Evolutionary conservation across 1,140 invertebrate genomes (phyloP), one percentile per base, ranked within the genome.

Genomic region (Drosophila burlai): DNA sequence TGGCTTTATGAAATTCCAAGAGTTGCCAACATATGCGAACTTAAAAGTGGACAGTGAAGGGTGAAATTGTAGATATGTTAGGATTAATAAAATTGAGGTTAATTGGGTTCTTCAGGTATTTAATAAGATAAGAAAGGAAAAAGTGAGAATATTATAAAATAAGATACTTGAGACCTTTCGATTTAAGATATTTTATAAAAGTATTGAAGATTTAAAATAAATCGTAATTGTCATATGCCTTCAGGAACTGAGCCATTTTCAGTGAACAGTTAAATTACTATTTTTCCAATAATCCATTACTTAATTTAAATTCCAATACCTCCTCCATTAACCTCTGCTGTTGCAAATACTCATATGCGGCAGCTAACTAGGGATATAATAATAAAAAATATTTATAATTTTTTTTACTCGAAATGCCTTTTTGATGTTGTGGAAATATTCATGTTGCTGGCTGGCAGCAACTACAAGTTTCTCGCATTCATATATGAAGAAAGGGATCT

Each of bases 401-500:
- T 18, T 69, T 77, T 54, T 69, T 69, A 79, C 81, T 89, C 18
- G 77, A 89, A 89, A 89, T 89, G 84, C 81, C 85, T 89, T 89
- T 86, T 90, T 90, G 83, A 89, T 87, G 81, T 72, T 84, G 65
- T 84, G 46, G 81, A 84, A 89, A 89, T 87, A 77, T 89, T 83
- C 84, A 83, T 78, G 77, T 49, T 68, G 63, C 47, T 69, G 63
- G 50, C 38, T 57, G 54, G 63, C 59, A 62, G 55, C 71, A 69
- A 79, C 77, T 72, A 80, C 81, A 89, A 90, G 81, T 76, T 90
- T 81, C 63, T 65, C 76, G 67, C 84, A 87, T 87, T 87, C 84
- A 87, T 80, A 89, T 83, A 84, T 83, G 79, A 75, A 84, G 78
- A 90, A 90, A 82, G 69, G 86, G 76, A 90, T 91, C 85, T 91